Base-by-base conservation (phyloP, 2,113 vertebrate genomes). In the Progne subis region DNA sequence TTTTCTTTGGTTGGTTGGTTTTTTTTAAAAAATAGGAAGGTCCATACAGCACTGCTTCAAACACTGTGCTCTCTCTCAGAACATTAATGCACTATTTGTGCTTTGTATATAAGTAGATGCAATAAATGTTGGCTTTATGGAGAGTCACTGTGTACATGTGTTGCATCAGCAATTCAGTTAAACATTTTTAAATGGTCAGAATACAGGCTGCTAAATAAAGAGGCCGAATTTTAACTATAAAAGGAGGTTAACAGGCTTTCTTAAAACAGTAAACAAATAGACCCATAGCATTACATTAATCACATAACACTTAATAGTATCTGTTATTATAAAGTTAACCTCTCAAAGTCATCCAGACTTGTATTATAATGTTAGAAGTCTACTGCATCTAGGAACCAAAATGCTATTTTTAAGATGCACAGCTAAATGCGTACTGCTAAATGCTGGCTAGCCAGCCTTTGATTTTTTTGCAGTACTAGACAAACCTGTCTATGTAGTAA, bases 381-480 rank as follows among this genome's bases (percentile, higher is more conserved):
- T 80, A n/a, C 61, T 79, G 34, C 55, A 68, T 72, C 39, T 56
- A 56, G 14, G 34, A 87, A 85, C 24, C 24, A 94, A 90, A 91
- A 90, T 69, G 44, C 28, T 82, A 9, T 25, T 93, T 90, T 92
- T 68, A 82, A 85, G 53, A 20, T 56, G 17, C n/a, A 61, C 3
- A 31, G 6, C 12, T 65, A 65, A 78, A 56, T 69, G 20, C 83
- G 63, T 18, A 37, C 31, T 81, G 39, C 57, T 72, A 80, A 92
- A 83, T 63, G 12, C 34, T 18, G 15, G 14, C 17, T 81, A 50
- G 44, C 16, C 50, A 88, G 29, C 14, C 37, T 71, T 93, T 70
- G 32, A 80, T 83, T 93, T 95, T 90, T 91, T 86, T 88, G 90
- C 55, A 64, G 39, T 67, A 83, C 92, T 77, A 90, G 94, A 50